Percentiles rank a stretch among this genome's conserved stretches.
phyloP scores from a whole-genome alignment of 1,140 invertebrate genomes.

The Cydia fagiglandana region DNA sequence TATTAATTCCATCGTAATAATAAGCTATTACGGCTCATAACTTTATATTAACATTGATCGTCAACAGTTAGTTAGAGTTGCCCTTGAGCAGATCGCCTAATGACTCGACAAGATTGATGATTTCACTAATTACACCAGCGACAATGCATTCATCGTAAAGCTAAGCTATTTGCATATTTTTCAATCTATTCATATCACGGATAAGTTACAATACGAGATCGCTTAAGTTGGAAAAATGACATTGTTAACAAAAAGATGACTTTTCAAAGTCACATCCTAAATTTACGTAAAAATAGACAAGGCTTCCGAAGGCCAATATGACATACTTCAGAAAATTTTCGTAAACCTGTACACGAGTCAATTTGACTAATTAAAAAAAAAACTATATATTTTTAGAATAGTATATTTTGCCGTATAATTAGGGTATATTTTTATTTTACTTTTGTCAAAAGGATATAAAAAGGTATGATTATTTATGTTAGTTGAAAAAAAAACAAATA shows the following conservation, averaged over 20 bases:
- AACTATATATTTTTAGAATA: background rate
- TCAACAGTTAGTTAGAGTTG: slow-evolving; percentile 65
- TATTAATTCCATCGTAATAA: slow-evolving; percentile 62
- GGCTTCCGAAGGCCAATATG: background rate
- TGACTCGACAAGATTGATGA: slow-evolving; percentile 68
- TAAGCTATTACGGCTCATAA: slow-evolving; percentile 60
- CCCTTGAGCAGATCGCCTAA: slow-evolving; percentile 66
- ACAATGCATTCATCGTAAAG: slow-evolving; percentile 64
- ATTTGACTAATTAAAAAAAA: background rate
- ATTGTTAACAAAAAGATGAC: background rate
- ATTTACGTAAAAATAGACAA: background rate
- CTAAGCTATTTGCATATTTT: slow-evolving; percentile 50
- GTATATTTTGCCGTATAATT: background rate
- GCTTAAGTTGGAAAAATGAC: background rate
- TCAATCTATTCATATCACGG: slow-evolving; percentile 38
- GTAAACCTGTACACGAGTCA: background rate
- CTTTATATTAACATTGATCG: slow-evolving; percentile 55
- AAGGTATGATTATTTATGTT: no score
- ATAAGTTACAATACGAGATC: slow-evolving; percentile 35
- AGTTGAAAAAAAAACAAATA: background rate
- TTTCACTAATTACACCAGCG: slow-evolving; percentile 69
- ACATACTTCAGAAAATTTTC: background rate
- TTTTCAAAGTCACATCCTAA: slow-evolving; percentile 21
- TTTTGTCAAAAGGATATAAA: background rate
- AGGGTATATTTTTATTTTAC: background rate